Evolutionary conservation across 2,113 vertebrate genomes (phyloP), one percentile per base, ranked within the genome.

Genomic region (Menidia beryllina): DNA sequence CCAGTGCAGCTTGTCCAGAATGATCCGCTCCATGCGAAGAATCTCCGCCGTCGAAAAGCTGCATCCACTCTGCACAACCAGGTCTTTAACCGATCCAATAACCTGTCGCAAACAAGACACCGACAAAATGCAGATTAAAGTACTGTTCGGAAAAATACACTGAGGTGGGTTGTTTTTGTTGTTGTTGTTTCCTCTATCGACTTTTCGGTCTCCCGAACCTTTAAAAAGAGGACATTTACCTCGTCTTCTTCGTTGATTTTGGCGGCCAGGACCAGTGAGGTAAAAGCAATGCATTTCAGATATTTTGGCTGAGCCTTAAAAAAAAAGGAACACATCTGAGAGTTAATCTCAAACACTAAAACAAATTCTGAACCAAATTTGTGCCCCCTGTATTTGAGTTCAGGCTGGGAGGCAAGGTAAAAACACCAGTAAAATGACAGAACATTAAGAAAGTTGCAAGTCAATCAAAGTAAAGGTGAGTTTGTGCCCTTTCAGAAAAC

Each of bases 1-100:
- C 95, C 93, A 94, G 63, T 94, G 92, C 91, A 97, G 93, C 86
- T 94, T 96, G 88, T 92, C 93, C 58, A 95, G 93, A 89, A 94
- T 92, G 90, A 94, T 92, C 86, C 94, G 92, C 92, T 96, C 95
- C 94, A 94, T 96, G 86, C 94, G 93, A 84, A 93, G 93, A 89
- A 96, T 94, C 89, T 97, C 94, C 7, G 92, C 94, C 24, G 93
- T 94, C 45, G 94, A 94, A 86, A 91, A 91, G 87, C 83, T 93
- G 89, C 94, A 96, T 73, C 91, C 92, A 78, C 94, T 95, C 92
- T 88, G 94, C 87, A 81, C 91, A 36, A 89, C 91, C 65, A 96
- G 94, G 79, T 83, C 94, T 90, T 88, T 94, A 74, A 95, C 89
- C 19, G 72, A 94, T 85, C 94, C 94, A 63, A 94, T 94, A 75